A percentile compares a stretch with the other conserved stretches of the same genome.
These are phyloP conservation scores for Phortica variegata DNA, from an alignment of 1,140 invertebrate genomes.

Conservation along the genomic window DNA sequence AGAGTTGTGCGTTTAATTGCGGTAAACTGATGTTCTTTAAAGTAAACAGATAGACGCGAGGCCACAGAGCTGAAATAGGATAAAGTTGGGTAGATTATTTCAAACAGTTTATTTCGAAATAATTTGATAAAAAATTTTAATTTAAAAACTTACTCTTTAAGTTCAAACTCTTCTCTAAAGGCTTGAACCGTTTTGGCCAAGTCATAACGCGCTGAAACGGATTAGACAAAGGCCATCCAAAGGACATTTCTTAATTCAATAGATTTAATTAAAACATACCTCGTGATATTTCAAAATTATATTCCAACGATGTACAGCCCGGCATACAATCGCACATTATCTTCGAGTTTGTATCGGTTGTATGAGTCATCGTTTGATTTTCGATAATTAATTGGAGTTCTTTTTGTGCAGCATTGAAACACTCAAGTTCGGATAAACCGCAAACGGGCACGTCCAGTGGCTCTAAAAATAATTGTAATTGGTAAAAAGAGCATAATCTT, in stretches of 20 bases:
- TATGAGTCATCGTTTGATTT: constrained; percentile 12
- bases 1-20: constrained; percentile 62
- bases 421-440: constrained; percentile 9
- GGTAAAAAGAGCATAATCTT: background rate
- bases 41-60: constrained; percentile 59
- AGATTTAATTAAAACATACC: too few relatives aligned
- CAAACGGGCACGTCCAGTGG: constrained; percentile 13
- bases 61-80: constrained; percentile 11
- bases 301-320: constrained; percentile 64
- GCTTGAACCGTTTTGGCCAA: constrained; percentile 14
- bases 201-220: too few relatives aligned
- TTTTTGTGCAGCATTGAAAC: constrained; percentile 36
- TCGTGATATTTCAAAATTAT: constrained; percentile 65
- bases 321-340: constrained; percentile 63
- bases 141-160: constrained; percentile 11
- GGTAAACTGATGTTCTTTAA: constrained; percentile 66
- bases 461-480: too few relatives aligned
- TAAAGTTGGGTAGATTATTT: background rate
- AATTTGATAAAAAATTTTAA: background rate
- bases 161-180: constrained; percentile 11
- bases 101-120: background rate
- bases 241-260: too few relatives aligned
- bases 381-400: constrained; percentile 25
- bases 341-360: constrained; percentile 7
- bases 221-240: too few relatives aligned